Evolutionary conservation across 1,140 invertebrate species (phyloP).

Genomic region (Holotrichia oblita): DNA sequence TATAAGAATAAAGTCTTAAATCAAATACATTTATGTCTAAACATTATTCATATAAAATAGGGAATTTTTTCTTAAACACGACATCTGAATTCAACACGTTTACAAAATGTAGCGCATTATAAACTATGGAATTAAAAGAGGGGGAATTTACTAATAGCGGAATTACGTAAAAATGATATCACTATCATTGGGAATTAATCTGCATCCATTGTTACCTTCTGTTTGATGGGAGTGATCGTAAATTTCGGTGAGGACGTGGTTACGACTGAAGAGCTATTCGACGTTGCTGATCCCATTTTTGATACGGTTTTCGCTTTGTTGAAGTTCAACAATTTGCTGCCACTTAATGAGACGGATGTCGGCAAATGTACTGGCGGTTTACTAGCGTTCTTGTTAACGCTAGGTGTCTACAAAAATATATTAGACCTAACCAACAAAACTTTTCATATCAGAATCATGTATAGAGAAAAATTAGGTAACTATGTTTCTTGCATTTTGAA

Average conservation of each 20-base stretch:
- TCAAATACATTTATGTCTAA: not conserved
- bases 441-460: not conserved
- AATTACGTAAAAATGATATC: too few species aligned
- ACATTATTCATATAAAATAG: conserved; percentile 2
- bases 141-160: too few species aligned
- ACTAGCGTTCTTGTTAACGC: not conserved
- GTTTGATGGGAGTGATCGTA: not conserved
- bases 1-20: conserved; percentile 23
- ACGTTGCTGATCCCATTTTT: not conserved
- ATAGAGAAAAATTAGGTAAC: not conserved
- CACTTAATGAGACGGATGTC: not conserved
- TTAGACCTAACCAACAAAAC: not conserved
- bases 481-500: not conserved
- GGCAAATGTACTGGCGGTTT: not conserved
- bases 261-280: not conserved
- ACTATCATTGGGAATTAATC: not conserved
- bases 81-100: too few species aligned
- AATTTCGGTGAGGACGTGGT: not conserved
- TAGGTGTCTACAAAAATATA: conserved; percentile 5
- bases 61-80: not conserved
- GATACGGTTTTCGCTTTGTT: not conserved
- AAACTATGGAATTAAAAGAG: too few species aligned
- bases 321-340: not conserved
- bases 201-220: not conserved
- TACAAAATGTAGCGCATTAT: too few species aligned